Evolutionary conservation across 2,888 invertebrate genomes (phyloP), one percentile per base, ranked within the genome.

Genomic region (Bombyx huttoni): DNA sequence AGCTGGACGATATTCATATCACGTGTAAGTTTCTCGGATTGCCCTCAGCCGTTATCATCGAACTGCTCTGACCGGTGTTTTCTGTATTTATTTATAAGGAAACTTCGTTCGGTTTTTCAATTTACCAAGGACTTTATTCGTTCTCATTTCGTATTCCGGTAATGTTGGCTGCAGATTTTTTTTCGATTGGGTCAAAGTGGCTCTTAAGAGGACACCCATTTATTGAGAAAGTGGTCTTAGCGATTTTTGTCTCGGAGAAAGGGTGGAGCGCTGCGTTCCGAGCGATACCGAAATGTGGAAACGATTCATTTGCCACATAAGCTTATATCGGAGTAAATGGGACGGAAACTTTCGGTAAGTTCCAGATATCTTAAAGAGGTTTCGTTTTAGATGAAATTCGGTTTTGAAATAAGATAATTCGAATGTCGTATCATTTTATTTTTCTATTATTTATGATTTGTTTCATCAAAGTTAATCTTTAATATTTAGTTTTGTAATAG

Each of bases 51-150:
- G 8, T 40, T 40, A 40, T 40, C 40, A 40, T 7, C 40, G 24
- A 24, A 40, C 40, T 6, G 40, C 12, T 12, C 40, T 40, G 12
- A 12, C 66, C 66, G 62, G 67, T 70, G 65, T 67, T 69, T 64
- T 55, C 59, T 60, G 65, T 68, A 64, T 57, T 65, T 67, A 68
- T 66, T 63, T 62, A 60, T 59, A 53, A 58, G 58, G 61, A 66
- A 67, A 59, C 55, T 12, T 63, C 62, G 62, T 56, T 57, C 60
- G 58, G 63, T 66, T 72, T 67, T 72, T 73, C 70, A 73, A 71
- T 71, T 69, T 67, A 61, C 64, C 65, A 57, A 56, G 58, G 58
- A 57, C 55, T 69, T 70, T 67, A 68, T 71, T 64, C 63, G 59
- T 56, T 59, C 64, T 64, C 61, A 65, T 70, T 71, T 52, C 56